These are phyloP conservation scores for Xestobium rufovillosum DNA, from an alignment of 2,888 invertebrate species.

Conservation along the genomic window DNA sequence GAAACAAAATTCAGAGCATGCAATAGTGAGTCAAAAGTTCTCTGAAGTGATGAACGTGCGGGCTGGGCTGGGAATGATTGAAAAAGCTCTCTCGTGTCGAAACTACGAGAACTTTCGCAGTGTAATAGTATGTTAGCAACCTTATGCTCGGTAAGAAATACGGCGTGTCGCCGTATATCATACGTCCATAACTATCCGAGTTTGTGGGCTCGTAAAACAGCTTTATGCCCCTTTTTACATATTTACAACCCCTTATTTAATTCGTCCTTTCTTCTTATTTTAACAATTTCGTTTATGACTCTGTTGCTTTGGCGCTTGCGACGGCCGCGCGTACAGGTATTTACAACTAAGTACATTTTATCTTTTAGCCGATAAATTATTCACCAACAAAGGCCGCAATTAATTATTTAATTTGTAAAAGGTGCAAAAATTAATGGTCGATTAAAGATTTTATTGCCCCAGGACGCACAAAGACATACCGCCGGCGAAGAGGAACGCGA, in stretches of 20 bases:
- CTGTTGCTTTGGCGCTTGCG: no score
- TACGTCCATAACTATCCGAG: constrained; percentile 30
- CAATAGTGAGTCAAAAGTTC: no score
- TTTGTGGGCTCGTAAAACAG: constrained; percentile 34
- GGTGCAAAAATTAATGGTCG: constrained; percentile 2
- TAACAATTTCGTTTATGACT: constrained; percentile 1
- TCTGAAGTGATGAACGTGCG: no score
- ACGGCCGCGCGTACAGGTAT: no score
- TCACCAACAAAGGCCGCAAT: constrained; percentile 3
- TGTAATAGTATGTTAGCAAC: constrained; percentile 1
- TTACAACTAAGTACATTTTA: no score
- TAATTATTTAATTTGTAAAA: constrained; percentile 1
- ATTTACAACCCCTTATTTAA: constrained; percentile 35
- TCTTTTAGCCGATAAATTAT: constrained; percentile 2
- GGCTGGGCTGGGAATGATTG: no score
- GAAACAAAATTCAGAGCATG: no score
- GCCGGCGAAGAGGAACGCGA: no score
- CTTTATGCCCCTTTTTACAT: constrained; percentile 33
- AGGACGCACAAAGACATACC: no score
- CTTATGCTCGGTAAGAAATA: background rate
- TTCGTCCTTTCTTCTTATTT: constrained; percentile 1
- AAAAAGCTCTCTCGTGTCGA: no score
- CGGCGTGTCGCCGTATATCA: constrained; percentile 20
- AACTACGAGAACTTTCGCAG: no score
- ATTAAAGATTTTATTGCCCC: background rate